These are phyloP conservation scores for Dicycla oo DNA, from an alignment of 2,888 invertebrate species.

Conservation along the genomic window DNA sequence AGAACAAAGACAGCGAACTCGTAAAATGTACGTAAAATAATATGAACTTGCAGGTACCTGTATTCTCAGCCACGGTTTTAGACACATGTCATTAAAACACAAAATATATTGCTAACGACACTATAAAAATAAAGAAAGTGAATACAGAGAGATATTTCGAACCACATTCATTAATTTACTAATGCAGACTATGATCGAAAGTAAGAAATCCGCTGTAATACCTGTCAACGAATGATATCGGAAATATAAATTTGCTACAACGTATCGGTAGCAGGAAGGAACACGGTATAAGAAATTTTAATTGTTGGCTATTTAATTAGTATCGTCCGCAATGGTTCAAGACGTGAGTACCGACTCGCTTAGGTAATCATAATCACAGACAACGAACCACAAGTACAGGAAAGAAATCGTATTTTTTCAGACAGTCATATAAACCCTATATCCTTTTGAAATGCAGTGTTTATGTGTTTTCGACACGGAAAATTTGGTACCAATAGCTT, in stretches of 20 bases:
- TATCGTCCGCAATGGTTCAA: slow-evolving; percentile 67
- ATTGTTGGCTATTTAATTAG: slow-evolving; percentile 73
- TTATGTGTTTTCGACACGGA: slow-evolving; percentile 52
- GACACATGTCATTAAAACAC: slow-evolving; percentile 32
- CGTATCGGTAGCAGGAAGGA: slow-evolving; percentile 70
- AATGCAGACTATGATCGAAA: slow-evolving; percentile 33
- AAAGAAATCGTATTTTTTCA: slow-evolving; percentile 72
- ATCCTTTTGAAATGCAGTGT: slow-evolving; percentile 56
- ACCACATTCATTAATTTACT: slow-evolving; percentile 20
- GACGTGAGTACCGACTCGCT: slow-evolving; percentile 45
- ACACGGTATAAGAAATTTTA: slow-evolving; percentile 65
- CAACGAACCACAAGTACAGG: slow-evolving; percentile 61
- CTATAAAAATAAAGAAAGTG: slow-evolving; percentile 31
- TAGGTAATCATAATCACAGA: slow-evolving; percentile 67
- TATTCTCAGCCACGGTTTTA: slow-evolving; percentile 53
- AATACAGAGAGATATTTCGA: slow-evolving; percentile 16
- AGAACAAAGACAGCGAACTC: slow-evolving; percentile 88
- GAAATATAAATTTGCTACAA: slow-evolving; percentile 63
- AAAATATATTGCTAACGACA: slow-evolving; percentile 13
- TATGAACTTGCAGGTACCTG: slow-evolving; percentile 68
- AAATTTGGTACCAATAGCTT: slow-evolving; percentile 38
- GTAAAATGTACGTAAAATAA: slow-evolving; percentile 82
- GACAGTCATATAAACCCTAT: slow-evolving; percentile 36
- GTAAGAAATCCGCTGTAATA: slow-evolving; percentile 39
- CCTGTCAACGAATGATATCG: slow-evolving; percentile 56